Evolutionary conservation across 2,888 invertebrate species (phyloP), one percentile per base, ranked within the genome.

Genomic region (Galerucella pusilla): DNA sequence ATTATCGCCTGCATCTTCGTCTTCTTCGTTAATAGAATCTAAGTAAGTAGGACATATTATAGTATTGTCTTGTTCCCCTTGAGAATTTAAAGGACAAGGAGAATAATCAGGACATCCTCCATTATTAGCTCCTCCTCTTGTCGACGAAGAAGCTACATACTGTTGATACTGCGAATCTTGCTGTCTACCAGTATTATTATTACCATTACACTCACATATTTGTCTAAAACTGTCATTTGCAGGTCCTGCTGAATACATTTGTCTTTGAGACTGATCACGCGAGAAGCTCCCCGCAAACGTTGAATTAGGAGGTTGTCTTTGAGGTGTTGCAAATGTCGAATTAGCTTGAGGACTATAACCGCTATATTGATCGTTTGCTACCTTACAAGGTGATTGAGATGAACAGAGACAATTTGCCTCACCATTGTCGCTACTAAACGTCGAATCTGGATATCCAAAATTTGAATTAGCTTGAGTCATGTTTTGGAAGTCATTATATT

Each of bases 11-110:
- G n/a, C 2, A 35, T 28, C 16, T 61, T 61, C 61, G 7, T 61
- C 61, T 35, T 61, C 61, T 61, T 61, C 61, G 57, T 57, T 57
- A 20, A 57, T 57, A 20, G 57, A 57, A 57, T 57, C 57, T 10
- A 57, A 16, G 10, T 57, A 57, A 57, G 16, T 16, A 10, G 57
- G 57, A 20, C 57, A 57, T 7, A 16, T 16, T 16, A 57, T n/a
- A 54, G 6, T 54, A 54, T n/a, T 54, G 16, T 54, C 4, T 6
- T 54, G 54, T 5, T 49, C 35, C 9, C 7, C 7, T 42, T 42
- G 35, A 42, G 35, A 5, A 1, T 42, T 42, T 42, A 42, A 42
- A 42, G 35, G 35, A 42, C 35, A 42, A 12, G 49, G 49, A 49
- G 49, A 49, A 49, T 11, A 42, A 42, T 42, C 35, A 42, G 35